Evolutionary conservation across 35 echinoderm and acorn worm species (phyloP).

Genomic region (Ptychodera flava): DNA sequence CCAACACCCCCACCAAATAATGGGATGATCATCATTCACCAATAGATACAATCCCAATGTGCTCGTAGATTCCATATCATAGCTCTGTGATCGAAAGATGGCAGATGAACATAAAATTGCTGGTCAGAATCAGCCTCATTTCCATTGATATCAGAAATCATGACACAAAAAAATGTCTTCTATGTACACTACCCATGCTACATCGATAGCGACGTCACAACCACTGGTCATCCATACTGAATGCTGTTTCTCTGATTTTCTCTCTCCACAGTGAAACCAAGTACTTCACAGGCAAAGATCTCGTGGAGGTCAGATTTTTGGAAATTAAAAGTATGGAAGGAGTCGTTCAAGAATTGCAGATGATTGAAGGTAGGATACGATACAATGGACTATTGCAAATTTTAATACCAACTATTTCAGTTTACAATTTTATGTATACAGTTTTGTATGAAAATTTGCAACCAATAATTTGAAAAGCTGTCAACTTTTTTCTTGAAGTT

Average conservation of each 20-base stretch:
- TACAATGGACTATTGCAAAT: background rate
- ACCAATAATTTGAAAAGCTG: background rate
- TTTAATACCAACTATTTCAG: background rate
- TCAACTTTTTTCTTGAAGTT: background rate
- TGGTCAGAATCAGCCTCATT: background rate
- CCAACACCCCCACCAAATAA: no score
- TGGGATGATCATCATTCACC: no score
- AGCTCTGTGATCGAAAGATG: no score
- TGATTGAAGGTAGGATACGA: background rate
- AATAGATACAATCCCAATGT: no score
- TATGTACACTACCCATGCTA: background rate
- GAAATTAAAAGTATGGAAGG: background rate
- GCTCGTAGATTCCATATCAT: no score
- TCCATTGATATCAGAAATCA: background rate
- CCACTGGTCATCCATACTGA: background rate
- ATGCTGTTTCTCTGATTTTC: background rate
- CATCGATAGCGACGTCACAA: background rate
- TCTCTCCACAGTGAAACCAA: background rate
- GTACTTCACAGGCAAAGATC: background rate
- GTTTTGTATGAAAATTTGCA: background rate
- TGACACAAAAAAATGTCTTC: background rate
- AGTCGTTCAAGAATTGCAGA: background rate
- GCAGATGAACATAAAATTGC: background rate
- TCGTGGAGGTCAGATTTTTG: background rate
- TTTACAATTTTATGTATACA: background rate